phyloP scores from a whole-genome alignment of 2,888 invertebrate species.

The Patella caerulea region DNA sequence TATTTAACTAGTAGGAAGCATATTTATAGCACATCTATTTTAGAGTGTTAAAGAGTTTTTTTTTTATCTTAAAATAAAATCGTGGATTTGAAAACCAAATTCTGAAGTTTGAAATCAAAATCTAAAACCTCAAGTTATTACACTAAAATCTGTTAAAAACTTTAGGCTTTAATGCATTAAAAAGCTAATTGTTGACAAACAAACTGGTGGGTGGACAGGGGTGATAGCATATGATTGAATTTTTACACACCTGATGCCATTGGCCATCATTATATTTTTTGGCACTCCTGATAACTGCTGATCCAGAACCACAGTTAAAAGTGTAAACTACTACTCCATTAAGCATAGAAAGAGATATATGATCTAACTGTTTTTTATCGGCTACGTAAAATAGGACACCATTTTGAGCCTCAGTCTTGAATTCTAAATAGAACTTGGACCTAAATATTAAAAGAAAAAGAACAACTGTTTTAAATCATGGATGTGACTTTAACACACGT shows the following conservation, averaged over 20 bases:
- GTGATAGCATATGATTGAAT: background rate
- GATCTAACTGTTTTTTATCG: slow-evolving; percentile 81
- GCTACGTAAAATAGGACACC: slow-evolving; percentile 87
- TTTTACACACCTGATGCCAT: slow-evolving; percentile 88
- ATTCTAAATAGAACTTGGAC: slow-evolving; percentile 83
- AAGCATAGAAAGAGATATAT: slow-evolving; percentile 86
- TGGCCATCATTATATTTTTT: slow-evolving; percentile 84
- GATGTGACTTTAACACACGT: too few relatives aligned
- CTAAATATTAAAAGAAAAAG: slow-evolving; percentile 65
- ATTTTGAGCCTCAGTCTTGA: slow-evolving; percentile 83
- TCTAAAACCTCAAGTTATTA: too few relatives aligned
- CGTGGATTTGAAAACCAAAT: too few relatives aligned
- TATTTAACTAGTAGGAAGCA: too few relatives aligned
- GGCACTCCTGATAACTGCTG: slow-evolving; percentile 80
- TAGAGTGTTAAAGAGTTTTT: too few relatives aligned
- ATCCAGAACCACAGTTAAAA: slow-evolving; percentile 90
- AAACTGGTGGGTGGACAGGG: too few relatives aligned
- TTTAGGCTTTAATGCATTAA: too few relatives aligned
- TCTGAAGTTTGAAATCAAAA: too few relatives aligned
- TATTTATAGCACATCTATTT: too few relatives aligned
- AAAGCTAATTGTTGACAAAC: too few relatives aligned
- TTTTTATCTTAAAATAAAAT: too few relatives aligned
- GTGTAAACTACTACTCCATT: slow-evolving; percentile 85
- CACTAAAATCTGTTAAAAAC: too few relatives aligned
- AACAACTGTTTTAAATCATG: slow-evolving; percentile 15